Evolutionary conservation across 2,113 vertebrate species (phyloP).

Genomic region (Stegastes partitus): DNA sequence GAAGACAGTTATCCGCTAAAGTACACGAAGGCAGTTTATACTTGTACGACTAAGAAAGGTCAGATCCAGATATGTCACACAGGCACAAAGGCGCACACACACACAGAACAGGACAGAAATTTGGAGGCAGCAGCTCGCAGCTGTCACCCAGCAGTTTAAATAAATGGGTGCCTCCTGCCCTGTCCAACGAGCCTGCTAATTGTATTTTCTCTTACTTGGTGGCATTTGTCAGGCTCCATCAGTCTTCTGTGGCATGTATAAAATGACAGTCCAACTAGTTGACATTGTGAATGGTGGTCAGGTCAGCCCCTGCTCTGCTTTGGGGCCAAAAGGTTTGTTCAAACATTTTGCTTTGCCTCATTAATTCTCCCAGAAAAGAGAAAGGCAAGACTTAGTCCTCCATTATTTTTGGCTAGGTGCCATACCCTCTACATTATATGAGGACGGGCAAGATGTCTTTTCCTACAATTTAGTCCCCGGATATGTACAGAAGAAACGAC

Average conservation of each 20-base stretch:
- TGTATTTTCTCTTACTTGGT: slow-evolving; percentile 84
- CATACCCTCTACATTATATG: slow-evolving; percentile 58
- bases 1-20: slow-evolving; percentile 67
- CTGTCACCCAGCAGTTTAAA: slow-evolving; percentile 82
- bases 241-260: slow-evolving; percentile 82
- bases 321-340: slow-evolving; percentile 72
- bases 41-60: slow-evolving; percentile 67
- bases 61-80: slow-evolving; percentile 59
- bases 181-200: slow-evolving; percentile 86
- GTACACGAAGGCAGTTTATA: slow-evolving; percentile 56
- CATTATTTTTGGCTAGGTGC: slow-evolving; percentile 65
- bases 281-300: slow-evolving; percentile 74
- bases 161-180: slow-evolving; percentile 80
- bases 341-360: slow-evolving; percentile 80
- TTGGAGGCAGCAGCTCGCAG: slow-evolving; percentile 50
- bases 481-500: background rate
- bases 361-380: slow-evolving; percentile 70
- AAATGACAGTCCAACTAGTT: slow-evolving; percentile 83
- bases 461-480: slow-evolving; percentile 6
- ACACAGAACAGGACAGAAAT: slow-evolving; percentile 9
- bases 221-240: slow-evolving; percentile 84
- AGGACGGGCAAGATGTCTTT: slow-evolving; percentile 47
- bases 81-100: background rate
- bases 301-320: slow-evolving; percentile 68
- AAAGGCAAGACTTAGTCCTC: slow-evolving; percentile 49